These are phyloP conservation scores for Equus quagga DNA, from an alignment of 2,113 vertebrate species.

Conservation along the genomic window DNA sequence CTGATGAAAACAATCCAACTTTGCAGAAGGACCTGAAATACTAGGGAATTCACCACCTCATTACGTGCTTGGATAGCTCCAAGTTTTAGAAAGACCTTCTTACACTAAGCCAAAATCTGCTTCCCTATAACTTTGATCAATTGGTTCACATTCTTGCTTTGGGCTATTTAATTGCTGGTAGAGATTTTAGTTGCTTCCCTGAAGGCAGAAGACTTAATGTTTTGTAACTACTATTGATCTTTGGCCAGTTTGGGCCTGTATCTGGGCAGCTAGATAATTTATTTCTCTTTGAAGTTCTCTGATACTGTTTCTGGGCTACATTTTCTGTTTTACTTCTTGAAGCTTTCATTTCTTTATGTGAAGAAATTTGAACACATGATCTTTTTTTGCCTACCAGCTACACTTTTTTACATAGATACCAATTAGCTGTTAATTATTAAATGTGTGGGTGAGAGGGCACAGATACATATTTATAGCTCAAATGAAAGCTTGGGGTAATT, in stretches of 20 bases:
- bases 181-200: constrained; percentile 74
- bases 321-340: constrained; percentile 69
- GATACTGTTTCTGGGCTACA: constrained; percentile 64
- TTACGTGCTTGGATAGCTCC: not conserved
- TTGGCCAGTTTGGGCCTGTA: constrained; percentile 68
- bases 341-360: constrained; percentile 62
- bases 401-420: constrained; percentile 56
- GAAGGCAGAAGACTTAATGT: constrained; percentile 80
- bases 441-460: constrained; percentile 55
- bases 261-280: constrained; percentile 73
- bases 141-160: constrained; percentile 74
- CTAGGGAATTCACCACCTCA: constrained; percentile 49
- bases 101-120: constrained; percentile 59
- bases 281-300: constrained; percentile 75
- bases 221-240: constrained; percentile 81
- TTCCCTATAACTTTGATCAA: constrained; percentile 79
- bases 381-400: constrained; percentile 3
- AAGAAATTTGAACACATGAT: constrained; percentile 62
- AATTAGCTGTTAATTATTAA: constrained; percentile 77
- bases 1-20: constrained; percentile 11
- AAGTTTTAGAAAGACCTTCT: constrained; percentile 73
- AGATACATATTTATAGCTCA: constrained; percentile 62
- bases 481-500: constrained; percentile 66
- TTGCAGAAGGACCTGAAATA: constrained; percentile 11
- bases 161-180: constrained; percentile 78